phyloP scores from a whole-genome alignment of 2,888 invertebrate genomes.

The Chouioia cunea region DNA sequence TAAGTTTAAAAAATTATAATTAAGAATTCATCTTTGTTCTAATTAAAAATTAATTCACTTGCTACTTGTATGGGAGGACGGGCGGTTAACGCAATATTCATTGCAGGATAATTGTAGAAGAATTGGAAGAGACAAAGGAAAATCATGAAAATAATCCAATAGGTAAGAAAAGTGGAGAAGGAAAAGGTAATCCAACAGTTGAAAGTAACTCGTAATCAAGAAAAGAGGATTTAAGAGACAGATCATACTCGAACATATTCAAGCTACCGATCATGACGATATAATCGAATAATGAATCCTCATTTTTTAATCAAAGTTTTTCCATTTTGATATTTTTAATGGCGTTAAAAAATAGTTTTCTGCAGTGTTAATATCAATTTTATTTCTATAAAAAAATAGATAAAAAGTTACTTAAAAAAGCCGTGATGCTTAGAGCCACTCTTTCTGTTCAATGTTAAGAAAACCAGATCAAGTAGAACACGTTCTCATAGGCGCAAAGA shows the following conservation, averaged over 20 bases:
- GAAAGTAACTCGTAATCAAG: conserved; percentile 48
- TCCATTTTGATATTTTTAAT: neutral
- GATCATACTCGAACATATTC: conserved; percentile 52
- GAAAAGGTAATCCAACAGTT: conserved; percentile 12
- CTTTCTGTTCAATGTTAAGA: no score
- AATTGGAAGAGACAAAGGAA: conserved; percentile 24
- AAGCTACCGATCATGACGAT: conserved; percentile 60
- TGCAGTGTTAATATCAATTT: no score
- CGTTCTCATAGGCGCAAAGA: neutral
- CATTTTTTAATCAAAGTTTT: conserved; percentile 4
- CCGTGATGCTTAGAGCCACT: no score
- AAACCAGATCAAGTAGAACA: no score
- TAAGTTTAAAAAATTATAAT: no score
- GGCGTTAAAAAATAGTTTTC: neutral
- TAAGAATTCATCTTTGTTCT: no score
- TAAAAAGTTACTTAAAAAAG: no score
- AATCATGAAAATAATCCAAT: conserved; percentile 18
- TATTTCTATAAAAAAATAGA: no score
- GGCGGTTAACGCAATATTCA: conserved; percentile 56
- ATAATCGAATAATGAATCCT: conserved; percentile 45
- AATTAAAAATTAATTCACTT: conserved; percentile 60
- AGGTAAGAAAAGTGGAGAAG: conserved; percentile 38
- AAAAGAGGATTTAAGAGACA: conserved; percentile 51
- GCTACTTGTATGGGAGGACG: conserved; percentile 66
- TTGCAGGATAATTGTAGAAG: conserved; percentile 40